A percentile compares a stretch with the other conserved stretches of the same genome.
Evolutionary conservation across 2,888 invertebrate genomes (phyloP).

Genomic region (Ariolimax columbianus): DNA sequence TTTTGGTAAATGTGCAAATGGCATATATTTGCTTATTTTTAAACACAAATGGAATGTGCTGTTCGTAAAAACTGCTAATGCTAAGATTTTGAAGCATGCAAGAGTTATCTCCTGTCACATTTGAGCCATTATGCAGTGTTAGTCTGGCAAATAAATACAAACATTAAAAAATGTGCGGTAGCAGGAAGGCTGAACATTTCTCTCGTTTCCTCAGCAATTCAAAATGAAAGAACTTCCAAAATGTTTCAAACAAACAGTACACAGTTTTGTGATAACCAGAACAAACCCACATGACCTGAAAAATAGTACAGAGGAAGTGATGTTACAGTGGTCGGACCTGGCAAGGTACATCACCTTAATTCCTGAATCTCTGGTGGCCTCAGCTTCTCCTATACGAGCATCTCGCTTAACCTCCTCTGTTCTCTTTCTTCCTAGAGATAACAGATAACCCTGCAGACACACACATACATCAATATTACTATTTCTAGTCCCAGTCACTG

Average conservation of each 20-base stretch:
- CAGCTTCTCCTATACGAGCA: constrained; percentile 96
- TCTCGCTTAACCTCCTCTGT: constrained; percentile 83
- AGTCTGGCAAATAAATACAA: background rate
- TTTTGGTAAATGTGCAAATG: background rate
- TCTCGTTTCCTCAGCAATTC: background rate
- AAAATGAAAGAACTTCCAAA: background rate
- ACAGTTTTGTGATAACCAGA: background rate
- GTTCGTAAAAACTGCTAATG: background rate
- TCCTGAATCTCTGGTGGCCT: constrained; percentile 90
- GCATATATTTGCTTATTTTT: too few relatives aligned
- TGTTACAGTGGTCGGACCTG: background rate
- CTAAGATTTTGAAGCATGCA: too few relatives aligned
- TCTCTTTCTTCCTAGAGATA: constrained; percentile 85
- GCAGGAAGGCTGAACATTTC: background rate
- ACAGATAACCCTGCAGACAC: constrained; percentile 89
- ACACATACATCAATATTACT: too few relatives aligned
- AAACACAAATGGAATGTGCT: background rate
- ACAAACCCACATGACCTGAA: constrained; percentile 4
- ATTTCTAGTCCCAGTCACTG: too few relatives aligned
- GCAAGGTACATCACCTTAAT: constrained; percentile 82
- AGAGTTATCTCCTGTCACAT: background rate
- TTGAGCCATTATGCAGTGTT: too few relatives aligned
- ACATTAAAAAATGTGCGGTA: background rate
- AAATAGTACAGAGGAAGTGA: background rate
- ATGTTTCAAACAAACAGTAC: background rate